Evolutionary conservation across 2,888 invertebrate genomes (phyloP).

Genomic region (Galerucella nymphaeae): DNA sequence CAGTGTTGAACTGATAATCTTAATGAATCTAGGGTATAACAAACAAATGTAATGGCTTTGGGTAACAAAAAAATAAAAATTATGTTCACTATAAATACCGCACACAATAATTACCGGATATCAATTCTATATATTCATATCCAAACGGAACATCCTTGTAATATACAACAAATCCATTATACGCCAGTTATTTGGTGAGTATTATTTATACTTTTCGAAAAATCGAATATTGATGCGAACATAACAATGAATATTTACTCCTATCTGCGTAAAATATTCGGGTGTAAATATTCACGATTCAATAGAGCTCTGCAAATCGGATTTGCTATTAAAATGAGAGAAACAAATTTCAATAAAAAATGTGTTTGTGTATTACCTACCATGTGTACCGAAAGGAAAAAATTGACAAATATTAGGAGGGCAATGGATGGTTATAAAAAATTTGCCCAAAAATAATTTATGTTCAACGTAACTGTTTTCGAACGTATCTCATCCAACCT

Average conservation of each 20-base stretch:
- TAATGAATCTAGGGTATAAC: background rate
- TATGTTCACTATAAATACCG: background rate
- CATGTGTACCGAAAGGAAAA: too few species aligned
- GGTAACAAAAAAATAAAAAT: background rate
- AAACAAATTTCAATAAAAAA: background rate
- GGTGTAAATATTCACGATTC: slow-evolving; percentile 12
- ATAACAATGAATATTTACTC: slow-evolving; percentile 13
- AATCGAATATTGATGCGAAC: slow-evolving; percentile 17
- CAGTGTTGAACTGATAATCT: background rate
- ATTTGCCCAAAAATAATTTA: too few species aligned
- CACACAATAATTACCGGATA: background rate
- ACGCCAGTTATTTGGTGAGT: slow-evolving; percentile 6
- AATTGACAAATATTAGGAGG: too few species aligned
- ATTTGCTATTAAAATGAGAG: background rate
- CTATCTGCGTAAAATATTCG: slow-evolving; percentile 17
- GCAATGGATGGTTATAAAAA: too few species aligned
- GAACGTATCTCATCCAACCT: too few species aligned
- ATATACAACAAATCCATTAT: slow-evolving; percentile 1
- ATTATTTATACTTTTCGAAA: slow-evolving; percentile 11
- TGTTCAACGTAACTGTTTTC: too few species aligned
- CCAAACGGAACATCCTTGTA: background rate
- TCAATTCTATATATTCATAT: background rate
- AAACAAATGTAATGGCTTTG: background rate
- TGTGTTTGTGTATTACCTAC: too few species aligned
- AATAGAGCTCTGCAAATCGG: background rate